phyloP scores from a whole-genome alignment of 2,113 vertebrate species.

The Centropus unirufus region DNA sequence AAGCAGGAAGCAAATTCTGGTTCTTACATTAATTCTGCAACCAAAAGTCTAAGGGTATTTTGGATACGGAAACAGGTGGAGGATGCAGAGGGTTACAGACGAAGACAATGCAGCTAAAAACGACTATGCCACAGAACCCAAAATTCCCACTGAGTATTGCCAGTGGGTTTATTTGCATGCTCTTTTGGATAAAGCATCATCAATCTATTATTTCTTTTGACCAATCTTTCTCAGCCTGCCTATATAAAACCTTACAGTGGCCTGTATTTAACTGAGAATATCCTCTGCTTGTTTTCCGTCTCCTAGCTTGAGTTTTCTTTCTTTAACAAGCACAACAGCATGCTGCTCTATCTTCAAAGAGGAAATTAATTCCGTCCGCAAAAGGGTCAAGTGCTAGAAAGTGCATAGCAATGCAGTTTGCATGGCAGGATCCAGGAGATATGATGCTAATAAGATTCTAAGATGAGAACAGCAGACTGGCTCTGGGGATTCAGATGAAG shows the following conservation, averaged over 20 bases:
- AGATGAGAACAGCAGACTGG: conserved; percentile 85
- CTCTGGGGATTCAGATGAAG: conserved; percentile 91
- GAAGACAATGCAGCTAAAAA: not conserved
- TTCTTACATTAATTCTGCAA: not conserved
- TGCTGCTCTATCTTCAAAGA: conserved; percentile 79
- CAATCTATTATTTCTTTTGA: conserved; percentile 54
- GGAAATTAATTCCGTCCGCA: conserved; percentile 90
- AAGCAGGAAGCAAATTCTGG: not conserved
- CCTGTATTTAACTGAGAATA: conserved; percentile 66
- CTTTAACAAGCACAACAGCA: conserved; percentile 87
- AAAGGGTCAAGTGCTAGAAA: conserved; percentile 93
- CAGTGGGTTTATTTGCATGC: conserved; percentile 51
- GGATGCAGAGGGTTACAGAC: not conserved
- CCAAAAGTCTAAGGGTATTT: not conserved
- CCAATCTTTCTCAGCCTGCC: conserved; percentile 41
- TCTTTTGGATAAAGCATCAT: conserved; percentile 43
- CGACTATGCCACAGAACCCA: not conserved
- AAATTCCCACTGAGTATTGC: conserved; percentile 13
- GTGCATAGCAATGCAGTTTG: conserved; percentile 92
- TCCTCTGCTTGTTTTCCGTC: conserved; percentile 69
- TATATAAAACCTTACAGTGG: conserved; percentile 12
- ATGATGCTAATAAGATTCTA: conserved; percentile 94
- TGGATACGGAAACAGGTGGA: not conserved
- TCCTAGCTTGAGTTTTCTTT: conserved; percentile 71
- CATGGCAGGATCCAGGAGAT: conserved; percentile 87